Evolutionary conservation across 2,113 vertebrate genomes (phyloP).

Genomic region (Tiliqua scincoides): DNA sequence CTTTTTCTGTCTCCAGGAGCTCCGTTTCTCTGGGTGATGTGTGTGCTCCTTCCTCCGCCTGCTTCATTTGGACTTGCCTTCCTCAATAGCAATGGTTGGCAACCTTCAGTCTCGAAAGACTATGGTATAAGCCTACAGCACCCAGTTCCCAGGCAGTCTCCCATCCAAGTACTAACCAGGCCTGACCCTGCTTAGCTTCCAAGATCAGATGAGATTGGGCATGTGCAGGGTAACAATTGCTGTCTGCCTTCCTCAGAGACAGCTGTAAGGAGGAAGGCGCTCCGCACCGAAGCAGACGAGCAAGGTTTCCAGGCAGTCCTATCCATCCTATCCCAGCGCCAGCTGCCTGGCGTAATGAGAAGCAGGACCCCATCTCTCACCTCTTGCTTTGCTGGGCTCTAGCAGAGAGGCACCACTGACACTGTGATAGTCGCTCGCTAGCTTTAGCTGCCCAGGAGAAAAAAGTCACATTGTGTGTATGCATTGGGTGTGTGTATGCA

Average conservation of each 20-base stretch:
- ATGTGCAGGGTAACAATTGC: too few relatives aligned
- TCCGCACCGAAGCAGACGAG: neutral
- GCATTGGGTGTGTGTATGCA: neutral
- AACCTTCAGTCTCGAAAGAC: too few relatives aligned
- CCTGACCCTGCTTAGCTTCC: too few relatives aligned
- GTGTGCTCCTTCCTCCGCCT: neutral
- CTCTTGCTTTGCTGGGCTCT: slow-evolving; percentile 5
- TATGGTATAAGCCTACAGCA: too few relatives aligned
- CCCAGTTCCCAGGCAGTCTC: too few relatives aligned
- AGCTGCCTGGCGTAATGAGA: slow-evolving; percentile 14
- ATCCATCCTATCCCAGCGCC: neutral
- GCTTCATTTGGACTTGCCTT: neutral
- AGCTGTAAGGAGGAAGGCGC: neutral
- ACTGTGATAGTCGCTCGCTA: neutral
- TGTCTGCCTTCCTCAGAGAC: neutral
- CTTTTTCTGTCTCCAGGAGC: neutral
- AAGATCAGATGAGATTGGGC: too few relatives aligned
- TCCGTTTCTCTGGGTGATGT: neutral
- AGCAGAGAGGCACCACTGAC: neutral
- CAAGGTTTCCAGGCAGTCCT: neutral
- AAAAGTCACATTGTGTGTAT: neutral
- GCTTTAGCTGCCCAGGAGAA: neutral
- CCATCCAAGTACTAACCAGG: too few relatives aligned
- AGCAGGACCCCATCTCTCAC: neutral
- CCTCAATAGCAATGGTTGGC: too few relatives aligned